These are phyloP conservation scores for Atractosteus spatula DNA, from an alignment of 2,113 vertebrate genomes.

Conservation along the genomic window DNA sequence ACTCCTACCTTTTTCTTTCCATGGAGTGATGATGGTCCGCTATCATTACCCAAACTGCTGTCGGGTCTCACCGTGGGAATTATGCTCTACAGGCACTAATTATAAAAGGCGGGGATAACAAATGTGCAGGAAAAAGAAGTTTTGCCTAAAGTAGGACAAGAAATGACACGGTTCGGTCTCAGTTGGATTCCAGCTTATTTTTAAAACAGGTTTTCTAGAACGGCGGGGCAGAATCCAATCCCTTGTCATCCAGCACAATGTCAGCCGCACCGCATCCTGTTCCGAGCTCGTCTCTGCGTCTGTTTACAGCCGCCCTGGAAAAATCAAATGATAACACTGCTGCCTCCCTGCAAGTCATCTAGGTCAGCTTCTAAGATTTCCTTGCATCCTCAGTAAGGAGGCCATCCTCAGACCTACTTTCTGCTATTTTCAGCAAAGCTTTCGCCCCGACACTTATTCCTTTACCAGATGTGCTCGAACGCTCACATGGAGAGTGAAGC, in stretches of 20 bases:
- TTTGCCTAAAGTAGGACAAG: constrained; percentile 64
- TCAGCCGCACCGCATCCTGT: constrained; percentile 43
- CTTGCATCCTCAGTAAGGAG: constrained; percentile 53
- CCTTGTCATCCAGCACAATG: constrained; percentile 41
- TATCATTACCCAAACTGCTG: constrained; percentile 30
- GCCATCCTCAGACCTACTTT: constrained; percentile 34
- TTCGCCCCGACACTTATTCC: too few relatives aligned
- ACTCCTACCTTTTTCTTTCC: constrained; percentile 26
- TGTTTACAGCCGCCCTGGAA: constrained; percentile 27
- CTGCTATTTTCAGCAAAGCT: too few relatives aligned
- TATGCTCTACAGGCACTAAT: constrained; percentile 41
- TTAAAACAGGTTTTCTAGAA: constrained; percentile 63
- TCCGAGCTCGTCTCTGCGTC: constrained; percentile 33
- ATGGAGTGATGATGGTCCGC: constrained; percentile 20
- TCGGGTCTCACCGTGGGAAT: constrained; percentile 23
- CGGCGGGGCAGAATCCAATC: constrained; percentile 60
- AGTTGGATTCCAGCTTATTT: constrained; percentile 68
- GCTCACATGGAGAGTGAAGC: too few relatives aligned
- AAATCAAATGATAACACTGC: not conserved
- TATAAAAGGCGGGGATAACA: constrained; percentile 47
- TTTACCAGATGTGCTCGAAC: too few relatives aligned
- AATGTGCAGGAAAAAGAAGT: constrained; percentile 47
- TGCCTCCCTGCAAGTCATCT: not conserved
- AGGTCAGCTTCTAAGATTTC: not conserved
- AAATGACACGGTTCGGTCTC: constrained; percentile 69